A percentile compares a stretch with the other conserved stretches of the same genome.
phyloP scores from a whole-genome alignment of 2,113 vertebrate genomes.

The Chloropsis cyanopogon region DNA sequence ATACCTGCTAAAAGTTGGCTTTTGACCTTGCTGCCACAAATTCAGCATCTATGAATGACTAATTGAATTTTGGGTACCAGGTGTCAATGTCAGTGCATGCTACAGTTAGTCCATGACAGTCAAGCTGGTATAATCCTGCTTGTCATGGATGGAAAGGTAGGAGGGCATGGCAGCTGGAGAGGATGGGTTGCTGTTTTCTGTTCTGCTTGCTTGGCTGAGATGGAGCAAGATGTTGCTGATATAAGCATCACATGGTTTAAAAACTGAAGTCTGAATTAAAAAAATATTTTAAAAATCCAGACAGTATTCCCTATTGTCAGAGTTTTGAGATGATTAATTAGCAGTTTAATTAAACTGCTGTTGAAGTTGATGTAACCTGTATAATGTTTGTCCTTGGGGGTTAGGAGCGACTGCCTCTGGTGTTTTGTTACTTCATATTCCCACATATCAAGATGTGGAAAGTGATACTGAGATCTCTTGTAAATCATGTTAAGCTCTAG shows the following conservation, averaged over 20 bases:
- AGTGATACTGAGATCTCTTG: not conserved
- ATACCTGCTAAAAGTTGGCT: slow-evolving; percentile 42
- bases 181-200: not conserved
- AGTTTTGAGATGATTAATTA: not conserved
- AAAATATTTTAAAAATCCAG: not conserved
- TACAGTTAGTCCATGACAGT: slow-evolving; percentile 25
- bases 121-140: slow-evolving; percentile 29
- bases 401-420: not conserved
- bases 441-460: not conserved
- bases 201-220: not conserved
- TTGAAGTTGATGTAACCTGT: not conserved
- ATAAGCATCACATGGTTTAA: not conserved
- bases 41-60: slow-evolving; percentile 26
- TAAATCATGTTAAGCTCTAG: not conserved
- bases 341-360: not conserved
- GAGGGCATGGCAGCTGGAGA: not conserved
- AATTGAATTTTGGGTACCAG: slow-evolving; percentile 32
- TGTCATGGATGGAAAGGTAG: slow-evolving; percentile 20
- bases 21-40: slow-evolving; percentile 64
- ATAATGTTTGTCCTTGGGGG: not conserved
- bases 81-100: slow-evolving; percentile 22
- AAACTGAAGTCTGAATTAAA: not conserved
- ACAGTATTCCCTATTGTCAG: not conserved
- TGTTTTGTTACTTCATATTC: not conserved
- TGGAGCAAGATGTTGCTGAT: not conserved